A percentile compares a stretch with the other conserved stretches of the same genome.
Conservation (phyloP, 2,113 vertebrate genomes). For the Lathamus discolor region DNA sequence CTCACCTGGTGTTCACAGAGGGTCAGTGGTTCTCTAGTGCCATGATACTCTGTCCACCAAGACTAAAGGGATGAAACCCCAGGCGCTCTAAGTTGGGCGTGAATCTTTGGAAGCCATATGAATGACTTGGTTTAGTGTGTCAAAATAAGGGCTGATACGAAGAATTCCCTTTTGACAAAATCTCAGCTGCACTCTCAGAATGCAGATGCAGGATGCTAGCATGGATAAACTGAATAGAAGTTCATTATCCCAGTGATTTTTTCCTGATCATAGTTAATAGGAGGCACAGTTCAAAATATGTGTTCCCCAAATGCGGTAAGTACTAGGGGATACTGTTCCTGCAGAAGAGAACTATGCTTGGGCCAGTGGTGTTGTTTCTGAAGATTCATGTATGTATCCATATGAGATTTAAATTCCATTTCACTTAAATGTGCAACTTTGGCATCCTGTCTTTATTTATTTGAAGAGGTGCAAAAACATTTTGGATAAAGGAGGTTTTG, state of each 20-base stretch:
- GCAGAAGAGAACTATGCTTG: neutral
- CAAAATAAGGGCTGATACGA: neutral
- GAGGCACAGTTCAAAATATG: neutral
- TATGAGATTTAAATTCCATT: neutral
- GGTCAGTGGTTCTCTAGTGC: neutral
- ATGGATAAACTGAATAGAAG: neutral
- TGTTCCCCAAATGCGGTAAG: neutral
- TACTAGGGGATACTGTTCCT: neutral
- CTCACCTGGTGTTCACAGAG: neutral
- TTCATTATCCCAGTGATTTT: neutral
- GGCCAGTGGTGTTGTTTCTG: neutral
- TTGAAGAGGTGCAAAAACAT: neutral
- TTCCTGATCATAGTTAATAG: neutral
- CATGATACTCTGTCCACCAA: neutral
- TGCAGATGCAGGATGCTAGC: neutral
- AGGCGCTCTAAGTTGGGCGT: neutral
- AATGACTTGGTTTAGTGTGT: neutral
- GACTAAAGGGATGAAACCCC: neutral
- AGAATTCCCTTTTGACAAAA: neutral
- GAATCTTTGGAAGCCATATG: neutral
- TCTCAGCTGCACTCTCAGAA: neutral
- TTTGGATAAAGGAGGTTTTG: neutral
- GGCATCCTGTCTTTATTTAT: neutral
- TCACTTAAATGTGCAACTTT: neutral
- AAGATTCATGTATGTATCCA: neutral